phyloP scores from a whole-genome alignment of 1,140 invertebrate genomes.

The Bombus fervidus region DNA sequence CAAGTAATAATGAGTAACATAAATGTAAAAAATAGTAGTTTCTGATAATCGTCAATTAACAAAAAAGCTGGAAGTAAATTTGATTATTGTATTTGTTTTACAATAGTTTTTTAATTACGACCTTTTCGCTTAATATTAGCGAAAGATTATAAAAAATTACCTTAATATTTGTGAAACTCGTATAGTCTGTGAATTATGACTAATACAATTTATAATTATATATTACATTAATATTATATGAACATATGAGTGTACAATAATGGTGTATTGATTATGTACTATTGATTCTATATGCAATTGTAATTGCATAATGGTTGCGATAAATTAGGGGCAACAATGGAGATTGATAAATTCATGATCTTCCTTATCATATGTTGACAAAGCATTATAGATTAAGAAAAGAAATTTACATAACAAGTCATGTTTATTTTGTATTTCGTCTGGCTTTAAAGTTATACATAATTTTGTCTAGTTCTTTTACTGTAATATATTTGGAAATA shows the following conservation, averaged over 20 bases:
- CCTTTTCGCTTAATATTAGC: no score
- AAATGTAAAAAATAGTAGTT: not conserved
- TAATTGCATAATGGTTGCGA: not conserved
- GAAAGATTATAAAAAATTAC: no score
- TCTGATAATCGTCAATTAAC: not conserved
- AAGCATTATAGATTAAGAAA: not conserved
- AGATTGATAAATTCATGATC: not conserved
- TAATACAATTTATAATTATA: no score
- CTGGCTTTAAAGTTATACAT: not conserved
- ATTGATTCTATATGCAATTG: not conserved
- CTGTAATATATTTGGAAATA: not conserved
- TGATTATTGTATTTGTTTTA: no score
- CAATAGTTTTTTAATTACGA: no score
- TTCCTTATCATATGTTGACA: not conserved
- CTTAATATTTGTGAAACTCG: no score
- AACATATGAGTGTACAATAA: no score
- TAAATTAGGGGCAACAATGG: not conserved
- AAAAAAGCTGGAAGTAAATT: not conserved
- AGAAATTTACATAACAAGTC: not conserved
- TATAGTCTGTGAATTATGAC: no score
- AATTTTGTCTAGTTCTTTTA: not conserved
- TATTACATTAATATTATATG: not conserved
- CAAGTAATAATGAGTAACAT: not conserved
- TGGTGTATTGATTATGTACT: no score
- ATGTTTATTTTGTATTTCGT: not conserved